Base-by-base conservation (phyloP, 2,888 invertebrate species). In the Crepidodera aurea region DNA sequence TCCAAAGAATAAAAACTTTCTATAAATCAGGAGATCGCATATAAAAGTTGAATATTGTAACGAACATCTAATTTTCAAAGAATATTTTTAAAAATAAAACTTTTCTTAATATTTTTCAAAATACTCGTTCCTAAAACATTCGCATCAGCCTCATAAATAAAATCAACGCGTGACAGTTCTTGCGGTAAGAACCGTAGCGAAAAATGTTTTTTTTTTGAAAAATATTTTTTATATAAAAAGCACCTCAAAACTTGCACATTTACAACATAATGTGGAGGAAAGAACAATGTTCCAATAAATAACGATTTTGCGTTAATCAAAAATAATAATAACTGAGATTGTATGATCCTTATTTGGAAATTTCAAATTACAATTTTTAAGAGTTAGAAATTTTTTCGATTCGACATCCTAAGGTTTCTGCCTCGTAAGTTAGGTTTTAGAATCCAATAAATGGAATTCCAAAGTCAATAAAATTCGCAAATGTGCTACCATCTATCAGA, bases 1-100 rank as follows among this genome's bases (percentile, higher is more conserved):
- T 16, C 42, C 32, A 34, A 13, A 34, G 13, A 48, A 48, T 22
- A 55, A 55, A 48, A 12, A 51, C 22, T 22, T 22, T 22, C 22
- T 2, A 22, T 2, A 22, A 22, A 22, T 6, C 22, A 4, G 22
- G 22, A 22, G 22, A 22, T 22, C 22, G 22, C 22, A 6, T 22
- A 22, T 6, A 6, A 22, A 22, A n/a, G n/a, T n/a, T n/a, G n/a
- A n/a, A n/a, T 4, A 46, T 48, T 48, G 27, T 48, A 48, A 48
- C 46, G 46, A 19, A 10, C 18, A 27, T 48, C 25, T 48, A 48
- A 48, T 13, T 46, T 37, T 46, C 25, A 46, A 18, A 22, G 12
- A 46, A 18, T n/a, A 42, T 22, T 42, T 32, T 44, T 13, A 40
- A 54, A 19, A 60, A 60, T 48, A 32, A 34, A 53, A 44, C 34